Evolutionary conservation across 2,113 vertebrate genomes (phyloP), one percentile per base, ranked within the genome.

Genomic region (Boulengeromyrus knoepffleri): DNA sequence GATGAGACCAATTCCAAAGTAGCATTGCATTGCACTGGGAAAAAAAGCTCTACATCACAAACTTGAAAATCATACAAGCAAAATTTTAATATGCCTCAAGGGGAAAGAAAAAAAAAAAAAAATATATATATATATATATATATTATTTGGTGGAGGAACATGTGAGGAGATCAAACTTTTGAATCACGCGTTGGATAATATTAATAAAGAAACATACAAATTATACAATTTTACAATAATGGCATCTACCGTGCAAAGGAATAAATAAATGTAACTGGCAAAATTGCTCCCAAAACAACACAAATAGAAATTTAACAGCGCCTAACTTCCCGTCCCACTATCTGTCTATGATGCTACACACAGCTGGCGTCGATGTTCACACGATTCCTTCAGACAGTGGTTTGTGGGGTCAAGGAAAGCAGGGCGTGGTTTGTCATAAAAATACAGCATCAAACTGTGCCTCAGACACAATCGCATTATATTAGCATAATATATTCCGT

Each of bases 401-500:
- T 87, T 86, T 6, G 47, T 47, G 27, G n/a, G 47, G 5, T 19
- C 5, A 7, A 87, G 50, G 27, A 5, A n/a, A 31, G 27, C 50
- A 36, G 13, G 31, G 49, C 49, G 5, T 24, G 12, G n/a, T 53
- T 19, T 53, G 31, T n/a, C 85, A 87, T 53, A 53, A 36, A 87
- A 56, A 87, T 50, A 56, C 84, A 27, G 84, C 45, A 86, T 86
- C 47, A 31, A 46, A 50, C 47, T 27, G 17, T 27, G 47, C 47
- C 45, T 86, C 45, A 86, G 45, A 50, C 50, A 87, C 47, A 87
- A 87, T 87, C 50, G 31, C 50, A 47, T 85, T 85, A 46, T 85
- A 85, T 45, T 85, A 85, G 39, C 83, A 85, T 85, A 85, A 85
- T 53, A 53, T 87, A 87, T 53, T 87, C 49, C 0, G 31, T 87